phyloP scores from a whole-genome alignment of 2,888 invertebrate species.

The Acanthosoma haemorrhoidale region DNA sequence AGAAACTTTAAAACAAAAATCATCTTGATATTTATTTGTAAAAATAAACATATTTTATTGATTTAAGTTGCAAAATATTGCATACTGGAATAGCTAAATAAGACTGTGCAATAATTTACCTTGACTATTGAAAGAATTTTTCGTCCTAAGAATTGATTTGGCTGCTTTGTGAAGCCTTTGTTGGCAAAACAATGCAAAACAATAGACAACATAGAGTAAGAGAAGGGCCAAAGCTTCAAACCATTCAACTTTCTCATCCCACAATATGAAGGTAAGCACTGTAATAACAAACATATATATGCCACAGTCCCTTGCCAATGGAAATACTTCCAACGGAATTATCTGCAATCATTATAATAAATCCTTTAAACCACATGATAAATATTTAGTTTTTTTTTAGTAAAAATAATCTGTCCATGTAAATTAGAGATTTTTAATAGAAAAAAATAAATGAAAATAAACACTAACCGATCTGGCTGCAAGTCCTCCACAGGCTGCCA shows the following conservation, averaged over 20 bases:
- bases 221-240: constrained; percentile 70
- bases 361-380: too few relatives aligned
- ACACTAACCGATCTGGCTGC: constrained; percentile 60
- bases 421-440: too few relatives aligned
- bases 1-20: constrained; percentile 12
- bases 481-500: constrained; percentile 73
- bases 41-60: background rate
- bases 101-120: constrained; percentile 16
- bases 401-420: too few relatives aligned
- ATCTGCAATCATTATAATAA: too few relatives aligned
- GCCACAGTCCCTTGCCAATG: constrained; percentile 72
- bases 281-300: constrained; percentile 70
- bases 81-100: background rate
- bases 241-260: constrained; percentile 75
- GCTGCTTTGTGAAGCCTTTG: constrained; percentile 41
- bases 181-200: constrained; percentile 59
- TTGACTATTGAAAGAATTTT: constrained; percentile 37
- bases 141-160: constrained; percentile 38
- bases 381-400: too few relatives aligned
- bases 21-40: background rate
- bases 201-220: constrained; percentile 67
- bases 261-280: constrained; percentile 64
- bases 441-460: too few relatives aligned
- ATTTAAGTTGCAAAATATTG: background rate
- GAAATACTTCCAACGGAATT: constrained; percentile 70